Percentiles rank a stretch among this genome's conserved stretches.
Evolutionary conservation across 2,113 vertebrate genomes (phyloP).

Genomic region (Progne subis): DNA sequence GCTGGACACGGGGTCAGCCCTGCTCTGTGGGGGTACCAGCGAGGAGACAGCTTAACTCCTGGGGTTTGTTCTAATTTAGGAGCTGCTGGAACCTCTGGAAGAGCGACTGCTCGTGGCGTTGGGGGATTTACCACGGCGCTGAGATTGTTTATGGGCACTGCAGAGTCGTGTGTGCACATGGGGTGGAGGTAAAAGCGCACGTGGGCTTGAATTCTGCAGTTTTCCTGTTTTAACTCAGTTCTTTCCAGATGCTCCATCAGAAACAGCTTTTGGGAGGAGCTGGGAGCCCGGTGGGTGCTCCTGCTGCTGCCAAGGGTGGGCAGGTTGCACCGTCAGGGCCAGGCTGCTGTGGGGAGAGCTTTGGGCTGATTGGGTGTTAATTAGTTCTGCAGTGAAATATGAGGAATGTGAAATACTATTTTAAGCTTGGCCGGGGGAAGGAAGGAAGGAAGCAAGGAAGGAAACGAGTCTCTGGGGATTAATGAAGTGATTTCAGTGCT

Average conservation of each 20-base stretch:
- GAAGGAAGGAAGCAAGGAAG: constrained; percentile 2
- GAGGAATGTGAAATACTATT: constrained; percentile 28
- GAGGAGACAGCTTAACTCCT: background rate
- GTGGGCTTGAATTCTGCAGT: background rate
- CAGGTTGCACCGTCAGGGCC: background rate
- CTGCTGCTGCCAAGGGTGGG: background rate
- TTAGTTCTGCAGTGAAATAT: constrained; percentile 1
- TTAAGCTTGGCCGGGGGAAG: constrained; percentile 40
- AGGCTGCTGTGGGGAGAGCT: background rate
- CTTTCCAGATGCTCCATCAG: background rate
- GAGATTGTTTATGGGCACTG: background rate
- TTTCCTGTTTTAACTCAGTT: background rate
- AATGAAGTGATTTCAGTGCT: constrained; percentile 47
- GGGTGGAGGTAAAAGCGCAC: background rate
- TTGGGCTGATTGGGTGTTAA: background rate
- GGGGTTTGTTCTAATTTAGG: background rate
- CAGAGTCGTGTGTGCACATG: background rate
- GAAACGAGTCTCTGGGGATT: constrained; percentile 7
- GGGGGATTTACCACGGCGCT: accelerated
- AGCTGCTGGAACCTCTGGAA: background rate
- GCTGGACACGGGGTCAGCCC: accelerated
- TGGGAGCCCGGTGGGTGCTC: background rate
- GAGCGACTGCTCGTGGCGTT: accelerated
- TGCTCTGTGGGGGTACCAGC: accelerated
- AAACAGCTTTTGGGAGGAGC: background rate